Evolutionary conservation across 1,140 invertebrate species (phyloP).

Genomic region (Akabosia matsudoensis): DNA sequence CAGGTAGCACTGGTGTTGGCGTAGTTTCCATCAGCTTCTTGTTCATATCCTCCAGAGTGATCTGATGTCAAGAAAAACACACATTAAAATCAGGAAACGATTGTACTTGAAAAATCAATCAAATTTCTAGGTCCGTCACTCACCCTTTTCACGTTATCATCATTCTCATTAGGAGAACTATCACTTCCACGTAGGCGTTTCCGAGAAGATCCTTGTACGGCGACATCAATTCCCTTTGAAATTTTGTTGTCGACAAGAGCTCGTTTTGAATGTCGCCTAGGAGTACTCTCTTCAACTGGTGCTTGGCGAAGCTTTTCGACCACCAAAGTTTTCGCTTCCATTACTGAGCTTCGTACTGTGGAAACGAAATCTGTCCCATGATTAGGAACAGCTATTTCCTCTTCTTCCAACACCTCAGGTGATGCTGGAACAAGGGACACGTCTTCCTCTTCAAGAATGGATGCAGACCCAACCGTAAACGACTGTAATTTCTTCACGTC

Average conservation of each 20-base stretch:
- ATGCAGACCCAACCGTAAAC: background rate
- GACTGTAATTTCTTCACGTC: background rate
- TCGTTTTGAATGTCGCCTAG: too few species aligned
- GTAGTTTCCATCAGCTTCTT: background rate
- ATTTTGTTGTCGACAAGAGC: too few species aligned
- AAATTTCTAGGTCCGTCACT: too few species aligned
- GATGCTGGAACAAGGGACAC: background rate
- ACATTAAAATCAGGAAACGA: too few species aligned
- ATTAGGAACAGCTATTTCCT: background rate
- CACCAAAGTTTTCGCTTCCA: constrained; percentile 5
- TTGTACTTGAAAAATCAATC: too few species aligned
- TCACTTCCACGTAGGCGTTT: background rate
- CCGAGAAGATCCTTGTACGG: background rate
- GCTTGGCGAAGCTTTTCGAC: too few species aligned
- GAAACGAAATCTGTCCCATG: background rate
- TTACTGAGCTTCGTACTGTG: background rate
- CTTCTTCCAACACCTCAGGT: background rate
- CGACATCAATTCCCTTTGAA: too few species aligned
- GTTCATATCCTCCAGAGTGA: background rate
- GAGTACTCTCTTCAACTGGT: too few species aligned
- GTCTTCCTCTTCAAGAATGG: background rate
- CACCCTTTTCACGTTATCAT: background rate
- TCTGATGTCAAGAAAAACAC: too few species aligned
- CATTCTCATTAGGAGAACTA: background rate
- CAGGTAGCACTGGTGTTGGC: background rate